Evolutionary conservation across 2,888 invertebrate species (phyloP).

Genomic region (Volucella inflata): DNA sequence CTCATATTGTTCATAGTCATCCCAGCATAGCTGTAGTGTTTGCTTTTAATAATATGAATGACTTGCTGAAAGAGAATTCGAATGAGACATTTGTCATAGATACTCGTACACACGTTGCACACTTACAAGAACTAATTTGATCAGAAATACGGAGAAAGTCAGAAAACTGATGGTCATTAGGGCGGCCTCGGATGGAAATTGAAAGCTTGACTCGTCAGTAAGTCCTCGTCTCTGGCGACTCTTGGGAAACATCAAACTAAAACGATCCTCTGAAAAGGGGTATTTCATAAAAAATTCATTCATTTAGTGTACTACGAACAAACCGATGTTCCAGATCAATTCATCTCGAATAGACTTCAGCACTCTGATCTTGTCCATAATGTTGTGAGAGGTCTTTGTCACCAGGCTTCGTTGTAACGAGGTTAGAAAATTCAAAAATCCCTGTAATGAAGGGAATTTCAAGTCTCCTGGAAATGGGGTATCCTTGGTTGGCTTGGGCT

Average conservation of each 20-base stretch:
- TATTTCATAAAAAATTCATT: neutral
- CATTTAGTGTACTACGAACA: conserved; percentile 76
- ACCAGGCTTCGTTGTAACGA: conserved; percentile 80
- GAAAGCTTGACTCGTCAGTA: conserved; percentile 86
- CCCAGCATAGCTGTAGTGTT: conserved; percentile 83
- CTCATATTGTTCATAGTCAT: conserved; percentile 76
- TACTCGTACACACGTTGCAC: neutral
- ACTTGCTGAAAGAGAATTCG: conserved; percentile 86
- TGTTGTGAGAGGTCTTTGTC: conserved; percentile 79
- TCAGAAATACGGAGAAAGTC: conserved; percentile 93
- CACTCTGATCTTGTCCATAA: conserved; percentile 81
- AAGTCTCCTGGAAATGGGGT: conserved; percentile 35
- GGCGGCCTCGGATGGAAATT: conserved; percentile 92
- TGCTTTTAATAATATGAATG: conserved; percentile 87
- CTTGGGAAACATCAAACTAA: conserved; percentile 55
- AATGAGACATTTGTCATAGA: conserved; percentile 27
- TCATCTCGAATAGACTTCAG: conserved; percentile 83
- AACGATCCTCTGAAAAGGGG: conserved; percentile 53
- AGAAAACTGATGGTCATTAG: conserved; percentile 93
- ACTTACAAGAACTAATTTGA: conserved; percentile 92
- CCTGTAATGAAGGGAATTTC: conserved; percentile 80
- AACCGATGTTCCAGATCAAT: conserved; percentile 88
- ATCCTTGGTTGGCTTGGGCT: conserved; percentile 9
- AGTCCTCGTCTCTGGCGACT: conserved; percentile 79
- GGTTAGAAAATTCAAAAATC: conserved; percentile 81